A percentile compares a stretch with the other conserved stretches of the same genome.
phyloP scores from a whole-genome alignment of 2,113 vertebrate genomes.

The Phaethon lepturus region DNA sequence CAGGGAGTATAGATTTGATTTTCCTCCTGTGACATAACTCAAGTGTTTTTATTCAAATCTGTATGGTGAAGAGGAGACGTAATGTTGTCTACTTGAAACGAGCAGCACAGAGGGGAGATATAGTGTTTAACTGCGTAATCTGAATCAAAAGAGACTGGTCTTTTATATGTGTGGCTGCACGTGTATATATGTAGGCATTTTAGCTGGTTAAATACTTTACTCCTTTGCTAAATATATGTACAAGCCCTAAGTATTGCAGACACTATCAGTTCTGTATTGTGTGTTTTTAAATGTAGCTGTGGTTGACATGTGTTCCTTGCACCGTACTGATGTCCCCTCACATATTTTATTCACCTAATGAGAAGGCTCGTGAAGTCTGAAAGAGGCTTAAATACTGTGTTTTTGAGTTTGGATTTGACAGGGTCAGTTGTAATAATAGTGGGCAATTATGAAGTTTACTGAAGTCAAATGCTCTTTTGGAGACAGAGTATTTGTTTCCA shows the following conservation, averaged over 20 bases:
- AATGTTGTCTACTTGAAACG: not conserved
- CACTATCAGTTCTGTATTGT: not conserved
- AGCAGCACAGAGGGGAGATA: not conserved
- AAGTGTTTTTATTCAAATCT: not conserved
- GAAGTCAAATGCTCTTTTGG: not conserved
- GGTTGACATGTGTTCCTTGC: not conserved
- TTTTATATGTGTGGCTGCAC: not conserved
- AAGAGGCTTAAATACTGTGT: not conserved
- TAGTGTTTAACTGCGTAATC: not conserved
- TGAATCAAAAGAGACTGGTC: not conserved
- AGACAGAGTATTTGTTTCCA: not conserved
- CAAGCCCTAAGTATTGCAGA: not conserved
- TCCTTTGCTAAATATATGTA: not conserved
- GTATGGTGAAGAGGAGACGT: not conserved
- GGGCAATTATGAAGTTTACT: not conserved
- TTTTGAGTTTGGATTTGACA: not conserved
- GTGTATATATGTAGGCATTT: not conserved
- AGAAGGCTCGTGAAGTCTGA: not conserved
- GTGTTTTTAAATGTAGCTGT: not conserved
- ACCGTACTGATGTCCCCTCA: not conserved
- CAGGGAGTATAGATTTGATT: not conserved
- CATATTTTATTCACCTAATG: not conserved
- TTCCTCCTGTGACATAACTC: not conserved
- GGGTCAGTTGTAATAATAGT: not conserved
- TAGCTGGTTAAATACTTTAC: not conserved